Evolutionary conservation across 1,140 invertebrate species (phyloP), one percentile per base, ranked within the genome.

Genomic region (Bradynema listronoti): DNA sequence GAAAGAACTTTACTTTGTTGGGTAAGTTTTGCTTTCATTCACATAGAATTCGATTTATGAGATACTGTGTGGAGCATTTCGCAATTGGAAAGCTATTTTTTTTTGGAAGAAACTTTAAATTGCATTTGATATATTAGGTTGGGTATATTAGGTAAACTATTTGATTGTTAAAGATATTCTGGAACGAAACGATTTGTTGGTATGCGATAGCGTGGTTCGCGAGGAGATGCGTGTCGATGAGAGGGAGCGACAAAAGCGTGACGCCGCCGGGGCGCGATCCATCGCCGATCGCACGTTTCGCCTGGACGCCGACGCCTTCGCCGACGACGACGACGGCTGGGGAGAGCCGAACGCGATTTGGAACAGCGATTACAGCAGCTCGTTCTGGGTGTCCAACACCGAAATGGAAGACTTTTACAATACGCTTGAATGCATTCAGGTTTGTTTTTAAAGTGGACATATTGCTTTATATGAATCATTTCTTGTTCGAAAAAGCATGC

Each of bases 1-100:
- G 57, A 22, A 59, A 59, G 32, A 59, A 59, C 27, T 25, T 59
- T 32, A 29, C 42, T 56, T 19, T 59, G 19, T 11, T 46, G n/a
- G 57, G 57, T 59, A 3, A 50, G 47, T 3, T 19, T 39, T 11
- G 36, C 19, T 19, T 19, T 39, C 11, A 11, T 39, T 39, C 11
- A 39, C 36, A 39, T 11, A 39, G 36, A 11, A 39, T 11, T 39
- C 36, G 19, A 39, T 11, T 19, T 19, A 11, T 39, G 11, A 11
- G 19, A 39, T 39, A 19, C 19, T 39, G 19, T 39, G 11, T 39
- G 19, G 19, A 39, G 36, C 11, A 11, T 11, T 39, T 39, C 11
- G 36, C 11, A 39, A 11, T 39, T 19, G 36, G 36, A 39, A 39
- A 11, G 11, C 19, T 11, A 39, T 11, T 39, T 39, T 11, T 11